Conservation (phyloP, 2,888 invertebrate species). For the Lottia scabra region DNA sequence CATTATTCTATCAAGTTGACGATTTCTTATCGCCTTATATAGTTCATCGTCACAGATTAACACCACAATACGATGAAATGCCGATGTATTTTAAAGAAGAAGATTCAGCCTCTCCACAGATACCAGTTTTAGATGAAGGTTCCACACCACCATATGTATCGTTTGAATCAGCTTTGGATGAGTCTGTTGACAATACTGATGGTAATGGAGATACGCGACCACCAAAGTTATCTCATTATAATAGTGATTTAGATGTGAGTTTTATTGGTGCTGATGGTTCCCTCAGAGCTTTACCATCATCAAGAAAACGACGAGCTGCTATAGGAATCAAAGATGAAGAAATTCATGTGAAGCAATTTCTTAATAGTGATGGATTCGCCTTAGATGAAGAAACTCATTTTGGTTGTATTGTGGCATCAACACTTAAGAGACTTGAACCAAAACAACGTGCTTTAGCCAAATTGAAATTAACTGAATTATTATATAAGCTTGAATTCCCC, state of each 20-base stretch:
- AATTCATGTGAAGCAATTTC: neutral
- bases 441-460: neutral
- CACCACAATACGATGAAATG: neutral
- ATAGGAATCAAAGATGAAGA: neutral
- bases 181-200: neutral
- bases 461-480: neutral
- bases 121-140: neutral
- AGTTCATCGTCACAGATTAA: neutral
- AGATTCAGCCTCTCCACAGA: neutral
- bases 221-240: neutral
- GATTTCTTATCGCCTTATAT: neutral
- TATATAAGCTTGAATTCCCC: neutral
- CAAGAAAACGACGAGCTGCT: neutral
- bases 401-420: neutral
- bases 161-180: neutral
- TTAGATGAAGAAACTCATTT: constrained; percentile 2
- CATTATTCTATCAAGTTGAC: neutral
- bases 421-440: neutral
- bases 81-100: neutral
- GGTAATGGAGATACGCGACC: neutral
- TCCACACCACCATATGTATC: neutral
- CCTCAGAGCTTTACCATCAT: neutral
- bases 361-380: neutral
- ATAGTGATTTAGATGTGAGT: neutral
- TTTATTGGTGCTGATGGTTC: neutral